Conservation (phyloP, 2,888 invertebrate species). For the Frankliniella fusca region DNA sequence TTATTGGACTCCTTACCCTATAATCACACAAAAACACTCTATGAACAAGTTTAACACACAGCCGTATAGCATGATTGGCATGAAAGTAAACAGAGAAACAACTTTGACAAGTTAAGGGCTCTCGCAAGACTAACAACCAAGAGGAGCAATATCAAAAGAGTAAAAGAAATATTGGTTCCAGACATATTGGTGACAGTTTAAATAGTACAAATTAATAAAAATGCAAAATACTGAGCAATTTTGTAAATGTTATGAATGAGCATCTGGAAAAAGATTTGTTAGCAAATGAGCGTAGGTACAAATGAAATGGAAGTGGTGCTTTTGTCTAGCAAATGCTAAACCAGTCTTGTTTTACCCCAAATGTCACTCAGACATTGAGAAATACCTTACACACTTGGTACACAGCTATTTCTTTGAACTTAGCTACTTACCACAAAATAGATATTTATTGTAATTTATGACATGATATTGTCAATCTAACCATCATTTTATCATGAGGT, state of each 20-base stretch:
- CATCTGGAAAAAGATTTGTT: neutral
- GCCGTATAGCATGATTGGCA: no score
- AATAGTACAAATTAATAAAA: neutral
- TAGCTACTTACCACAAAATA: no score
- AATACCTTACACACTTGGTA: no score
- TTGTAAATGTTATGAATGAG: neutral
- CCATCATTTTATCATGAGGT: slow-evolving; percentile 3
- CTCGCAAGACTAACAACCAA: neutral
- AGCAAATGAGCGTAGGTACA: neutral
- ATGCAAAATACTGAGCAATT: neutral
- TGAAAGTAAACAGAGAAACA: no score
- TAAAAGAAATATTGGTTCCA: no score
- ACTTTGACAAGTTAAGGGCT: no score
- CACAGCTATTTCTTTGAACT: no score
- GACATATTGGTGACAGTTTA: no score
- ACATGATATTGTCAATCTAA: neutral
- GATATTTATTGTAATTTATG: no score
- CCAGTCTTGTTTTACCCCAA: neutral
- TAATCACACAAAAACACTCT: neutral
- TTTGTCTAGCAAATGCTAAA: neutral
- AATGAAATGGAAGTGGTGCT: neutral
- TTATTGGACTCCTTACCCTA: neutral
- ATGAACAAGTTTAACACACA: neutral
- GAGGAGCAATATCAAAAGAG: neutral
- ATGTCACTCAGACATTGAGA: no score